Percentiles rank a stretch among this genome's conserved stretches.
phyloP scores from a whole-genome alignment of 2,797 vertebrate species.

The Acanthiza pusilla region DNA sequence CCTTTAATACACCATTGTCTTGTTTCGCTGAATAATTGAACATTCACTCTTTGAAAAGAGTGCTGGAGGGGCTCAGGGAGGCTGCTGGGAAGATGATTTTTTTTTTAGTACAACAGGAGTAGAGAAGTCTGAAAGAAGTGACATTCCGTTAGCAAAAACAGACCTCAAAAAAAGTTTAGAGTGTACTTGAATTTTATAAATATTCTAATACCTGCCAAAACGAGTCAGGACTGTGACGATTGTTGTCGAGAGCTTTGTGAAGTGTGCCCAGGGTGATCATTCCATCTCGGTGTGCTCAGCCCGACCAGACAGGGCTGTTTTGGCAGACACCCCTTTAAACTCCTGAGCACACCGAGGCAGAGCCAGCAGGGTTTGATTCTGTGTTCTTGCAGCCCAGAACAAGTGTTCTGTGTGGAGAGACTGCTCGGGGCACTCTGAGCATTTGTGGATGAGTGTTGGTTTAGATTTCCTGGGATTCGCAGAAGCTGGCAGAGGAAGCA shows the following conservation, averaged over 20 bases:
- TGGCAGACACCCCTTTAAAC: conserved; percentile 18
- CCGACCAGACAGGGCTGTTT: conserved; percentile 25
- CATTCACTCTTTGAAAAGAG: conserved; percentile 32
- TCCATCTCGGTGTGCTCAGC: background rate
- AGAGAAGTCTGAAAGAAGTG: conserved; percentile 41
- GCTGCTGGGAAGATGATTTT: conserved; percentile 22
- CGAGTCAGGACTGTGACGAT: conserved; percentile 48
- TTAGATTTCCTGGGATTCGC: too few relatives aligned
- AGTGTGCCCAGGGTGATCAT: conserved; percentile 25
- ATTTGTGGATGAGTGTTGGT: too few relatives aligned
- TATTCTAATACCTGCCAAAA: conserved; percentile 58
- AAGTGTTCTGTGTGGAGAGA: background rate
- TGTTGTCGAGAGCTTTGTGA: conserved; percentile 3
- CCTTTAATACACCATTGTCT: conserved; percentile 44
- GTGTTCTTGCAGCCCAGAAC: conserved; percentile 15
- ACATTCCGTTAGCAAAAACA: conserved; percentile 46
- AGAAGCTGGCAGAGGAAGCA: too few relatives aligned
- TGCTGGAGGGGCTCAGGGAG: conserved; percentile 47
- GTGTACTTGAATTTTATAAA: conserved; percentile 53
- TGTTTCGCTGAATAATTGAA: conserved; percentile 60
- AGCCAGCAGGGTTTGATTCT: conserved; percentile 14
- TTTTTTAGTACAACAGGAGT: conserved; percentile 34
- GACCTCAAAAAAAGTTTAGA: conserved; percentile 53
- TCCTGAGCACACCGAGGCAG: background rate
- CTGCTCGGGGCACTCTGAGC: conserved; percentile 12